A percentile compares a stretch with the other conserved stretches of the same genome.
Evolutionary conservation across 2,113 vertebrate genomes (phyloP).

Genomic region (Catharus fuscescens): DNA sequence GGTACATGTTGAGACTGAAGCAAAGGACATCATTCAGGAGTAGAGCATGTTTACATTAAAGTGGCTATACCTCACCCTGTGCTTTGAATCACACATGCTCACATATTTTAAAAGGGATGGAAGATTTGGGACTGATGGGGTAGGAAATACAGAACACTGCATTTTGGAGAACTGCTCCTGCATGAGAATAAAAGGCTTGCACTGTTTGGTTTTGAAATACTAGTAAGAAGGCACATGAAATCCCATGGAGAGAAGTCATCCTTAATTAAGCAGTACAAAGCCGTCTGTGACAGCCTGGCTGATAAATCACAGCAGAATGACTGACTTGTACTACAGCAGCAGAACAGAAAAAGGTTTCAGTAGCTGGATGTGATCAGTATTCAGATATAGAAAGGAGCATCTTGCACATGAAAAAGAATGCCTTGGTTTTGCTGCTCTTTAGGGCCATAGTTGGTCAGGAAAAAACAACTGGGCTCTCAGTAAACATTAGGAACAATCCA

Average conservation of each 20-base stretch:
- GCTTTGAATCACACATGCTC: not conserved
- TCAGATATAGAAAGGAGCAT: not conserved
- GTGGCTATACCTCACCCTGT: not conserved
- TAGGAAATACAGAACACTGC: not conserved
- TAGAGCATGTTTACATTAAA: not conserved
- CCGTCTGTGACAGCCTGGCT: not conserved
- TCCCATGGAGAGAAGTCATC: not conserved
- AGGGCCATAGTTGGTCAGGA: not conserved
- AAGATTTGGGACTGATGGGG: not conserved
- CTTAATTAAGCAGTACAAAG: slow-evolving; percentile 28
- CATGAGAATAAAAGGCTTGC: not conserved
- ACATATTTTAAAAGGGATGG: not conserved
- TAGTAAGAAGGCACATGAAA: not conserved
- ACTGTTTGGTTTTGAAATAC: not conserved
- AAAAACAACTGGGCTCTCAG: not conserved
- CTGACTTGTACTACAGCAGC: not conserved
- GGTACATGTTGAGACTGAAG: not conserved
- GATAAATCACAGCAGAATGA: not conserved
- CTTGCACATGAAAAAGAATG: not conserved
- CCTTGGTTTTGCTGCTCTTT: not conserved
- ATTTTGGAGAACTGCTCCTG: not conserved
- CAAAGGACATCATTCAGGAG: not conserved
- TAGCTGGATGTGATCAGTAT: not conserved
- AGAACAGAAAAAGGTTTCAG: not conserved
- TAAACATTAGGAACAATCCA: not conserved